phyloP scores from a whole-genome alignment of 2,113 vertebrate genomes.

The Xenus cinereus region DNA sequence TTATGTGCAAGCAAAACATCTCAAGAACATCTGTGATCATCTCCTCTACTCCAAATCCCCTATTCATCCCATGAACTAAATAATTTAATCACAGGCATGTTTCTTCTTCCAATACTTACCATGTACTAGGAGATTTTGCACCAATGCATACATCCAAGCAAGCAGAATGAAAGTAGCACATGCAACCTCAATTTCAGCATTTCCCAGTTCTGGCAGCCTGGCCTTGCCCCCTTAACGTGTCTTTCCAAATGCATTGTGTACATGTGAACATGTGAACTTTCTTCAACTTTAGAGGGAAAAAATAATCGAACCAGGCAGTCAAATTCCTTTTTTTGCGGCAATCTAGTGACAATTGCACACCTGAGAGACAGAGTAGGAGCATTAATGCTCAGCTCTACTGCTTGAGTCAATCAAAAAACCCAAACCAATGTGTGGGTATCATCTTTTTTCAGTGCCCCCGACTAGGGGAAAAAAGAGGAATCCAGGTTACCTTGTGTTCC shows the following conservation, averaged over 20 bases:
- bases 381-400: neutral
- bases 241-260: neutral
- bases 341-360: neutral
- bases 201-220: neutral
- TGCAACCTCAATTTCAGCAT: neutral
- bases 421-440: neutral
- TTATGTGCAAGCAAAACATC: neutral
- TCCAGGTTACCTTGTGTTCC: neutral
- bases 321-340: neutral
- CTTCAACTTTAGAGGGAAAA: neutral
- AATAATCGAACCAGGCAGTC: neutral
- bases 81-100: neutral
- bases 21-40: neutral
- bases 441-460: neutral
- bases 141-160: neutral
- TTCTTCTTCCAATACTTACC: neutral
- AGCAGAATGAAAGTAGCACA: neutral
- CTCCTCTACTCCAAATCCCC: neutral
- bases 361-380: neutral
- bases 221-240: neutral
- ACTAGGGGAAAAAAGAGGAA: neutral
- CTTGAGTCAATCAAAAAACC: neutral
- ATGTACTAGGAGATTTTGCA: neutral
- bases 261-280: rapidly evolving
- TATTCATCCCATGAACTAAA: neutral